Evolutionary conservation across 2,888 invertebrate species (phyloP), one percentile per base, ranked within the genome.

Genomic region (Spodoptera exigua): DNA sequence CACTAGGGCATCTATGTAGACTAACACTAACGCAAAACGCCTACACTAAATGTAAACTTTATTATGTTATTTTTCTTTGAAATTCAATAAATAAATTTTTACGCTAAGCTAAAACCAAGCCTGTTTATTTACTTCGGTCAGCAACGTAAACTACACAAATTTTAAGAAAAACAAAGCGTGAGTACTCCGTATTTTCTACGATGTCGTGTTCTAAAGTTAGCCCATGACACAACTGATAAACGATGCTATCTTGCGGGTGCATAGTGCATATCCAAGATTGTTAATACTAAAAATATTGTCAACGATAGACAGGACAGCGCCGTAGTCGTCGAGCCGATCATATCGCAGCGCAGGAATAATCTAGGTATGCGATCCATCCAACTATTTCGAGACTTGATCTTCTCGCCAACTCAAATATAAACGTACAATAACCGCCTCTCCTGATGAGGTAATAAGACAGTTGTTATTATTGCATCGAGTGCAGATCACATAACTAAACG

Each of bases 211-310:
- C 82, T 86, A 83, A 86, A 89, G 84, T 86, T 86, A 86, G 85
- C 85, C 63, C 80, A 67, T 82, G 83, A 83, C 81, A 82, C 74
- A 72, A 70, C 78, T 82, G 87, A 89, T 87, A 86, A 84, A 75
- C 70, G 82, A 87, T 86, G 77, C 71, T 71, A 87, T 87, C 86
- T 80, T 66, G 54, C 60, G 68, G 64, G 76, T 54, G 72, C 82
- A 84, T 82, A 65, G 76, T 54, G 72, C 82, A 84, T 82, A 82
- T 77, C 79, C 73, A 64, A 82, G 78, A 86, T 85, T 74, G 82
- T 81, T 81, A 74, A 79, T 77, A 81, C 80, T 84, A 79, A 87
- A 87, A 86, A 89, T 86, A 86, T 83, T 85, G 82, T 82, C 83
- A 77, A 74, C 79, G 70, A 74, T 77, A 76, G 75, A 78, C 67